These are phyloP conservation scores for Deroptyus accipitrinus DNA, from an alignment of 2,113 vertebrate species.

Conservation along the genomic window DNA sequence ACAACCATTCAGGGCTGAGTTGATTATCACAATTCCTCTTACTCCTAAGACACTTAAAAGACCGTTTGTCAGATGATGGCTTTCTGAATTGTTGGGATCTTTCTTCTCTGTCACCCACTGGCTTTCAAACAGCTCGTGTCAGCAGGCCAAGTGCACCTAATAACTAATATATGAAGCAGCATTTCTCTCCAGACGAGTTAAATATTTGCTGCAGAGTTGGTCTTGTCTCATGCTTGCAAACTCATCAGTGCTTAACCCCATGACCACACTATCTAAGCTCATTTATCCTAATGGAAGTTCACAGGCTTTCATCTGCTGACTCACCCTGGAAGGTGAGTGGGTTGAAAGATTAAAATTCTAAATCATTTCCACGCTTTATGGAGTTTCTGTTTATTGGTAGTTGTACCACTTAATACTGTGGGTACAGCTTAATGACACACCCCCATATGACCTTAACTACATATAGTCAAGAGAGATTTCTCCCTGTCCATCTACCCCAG, in stretches of 20 bases:
- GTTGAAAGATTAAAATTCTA: not conserved
- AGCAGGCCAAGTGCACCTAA: not conserved
- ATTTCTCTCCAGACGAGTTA: slow-evolving; percentile 7
- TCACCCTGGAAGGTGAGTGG: not conserved
- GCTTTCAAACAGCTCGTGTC: slow-evolving; percentile 44
- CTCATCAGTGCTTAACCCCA: not conserved
- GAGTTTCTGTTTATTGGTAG: not conserved
- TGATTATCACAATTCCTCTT: slow-evolving; percentile 4
- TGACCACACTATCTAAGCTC: not conserved
- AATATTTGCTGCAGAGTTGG: not conserved
- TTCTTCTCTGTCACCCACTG: not conserved
- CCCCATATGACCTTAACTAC: not conserved
- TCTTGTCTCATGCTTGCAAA: not conserved
- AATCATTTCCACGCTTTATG: not conserved
- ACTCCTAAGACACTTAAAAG: not conserved
- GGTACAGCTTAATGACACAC: not conserved
- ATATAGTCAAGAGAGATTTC: not conserved
- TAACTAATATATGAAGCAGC: not conserved
- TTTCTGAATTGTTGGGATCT: not conserved
- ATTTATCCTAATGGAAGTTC: not conserved
- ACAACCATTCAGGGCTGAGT: not conserved
- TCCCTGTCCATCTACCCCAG: not conserved
- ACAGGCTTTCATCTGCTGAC: not conserved
- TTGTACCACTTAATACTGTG: not conserved
- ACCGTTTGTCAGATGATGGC: not conserved